These are phyloP conservation scores for Sialis fuliginosa DNA, from an alignment of 2,888 invertebrate genomes.

Conservation along the genomic window DNA sequence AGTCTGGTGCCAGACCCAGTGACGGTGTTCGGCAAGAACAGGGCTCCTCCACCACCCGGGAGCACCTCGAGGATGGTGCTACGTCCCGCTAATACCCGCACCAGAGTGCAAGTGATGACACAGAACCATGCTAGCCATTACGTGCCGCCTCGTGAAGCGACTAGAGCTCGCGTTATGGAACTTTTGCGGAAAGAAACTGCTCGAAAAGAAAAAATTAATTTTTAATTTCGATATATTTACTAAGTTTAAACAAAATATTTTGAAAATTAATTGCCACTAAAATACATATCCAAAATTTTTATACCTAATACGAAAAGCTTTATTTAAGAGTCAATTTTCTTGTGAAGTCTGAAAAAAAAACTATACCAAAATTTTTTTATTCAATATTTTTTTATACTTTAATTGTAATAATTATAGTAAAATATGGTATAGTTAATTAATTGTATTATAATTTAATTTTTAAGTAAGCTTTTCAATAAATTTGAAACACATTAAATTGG, in stretches of 20 bases:
- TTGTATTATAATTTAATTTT: background rate
- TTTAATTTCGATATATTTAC: background rate
- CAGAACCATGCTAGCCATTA: constrained; percentile 19
- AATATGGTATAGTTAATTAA: background rate
- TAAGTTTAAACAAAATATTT: background rate
- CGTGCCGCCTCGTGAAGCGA: constrained; percentile 46
- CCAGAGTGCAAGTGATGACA: background rate
- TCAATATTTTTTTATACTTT: background rate
- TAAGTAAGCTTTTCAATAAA: background rate
- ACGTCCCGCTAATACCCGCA: background rate
- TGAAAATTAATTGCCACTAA: background rate
- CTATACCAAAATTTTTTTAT: background rate
- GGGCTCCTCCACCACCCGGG: too few relatives aligned
- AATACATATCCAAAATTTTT: background rate
- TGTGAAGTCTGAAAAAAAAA: background rate
- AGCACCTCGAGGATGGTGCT: background rate
- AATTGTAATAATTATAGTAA: background rate
- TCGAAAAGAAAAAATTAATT: background rate
- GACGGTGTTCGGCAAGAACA: constrained; percentile 51
- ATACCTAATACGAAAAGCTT: constrained; percentile 1
- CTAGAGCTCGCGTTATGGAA: constrained; percentile 41
- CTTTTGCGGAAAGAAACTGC: constrained; percentile 37
- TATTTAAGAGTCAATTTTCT: background rate
- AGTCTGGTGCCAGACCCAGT: constrained; percentile 70
- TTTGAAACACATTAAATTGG: too few relatives aligned